Base-by-base conservation (phyloP, 1,140 invertebrate genomes). In the Drosophila melanica region DNA sequence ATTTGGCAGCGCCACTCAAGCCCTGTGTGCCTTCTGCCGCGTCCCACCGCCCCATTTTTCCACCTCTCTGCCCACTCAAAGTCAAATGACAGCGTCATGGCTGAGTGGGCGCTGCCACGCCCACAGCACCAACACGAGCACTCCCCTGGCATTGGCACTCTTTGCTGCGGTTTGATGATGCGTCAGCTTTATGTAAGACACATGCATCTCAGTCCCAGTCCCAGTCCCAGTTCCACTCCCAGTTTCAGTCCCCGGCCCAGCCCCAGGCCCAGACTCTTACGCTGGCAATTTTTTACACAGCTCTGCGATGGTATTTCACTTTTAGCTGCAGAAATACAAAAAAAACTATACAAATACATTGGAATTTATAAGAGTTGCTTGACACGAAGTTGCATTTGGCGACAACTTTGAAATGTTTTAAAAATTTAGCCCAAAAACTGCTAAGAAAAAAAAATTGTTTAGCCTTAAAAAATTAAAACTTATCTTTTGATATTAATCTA, bases 161-260 rank as follows among this genome's bases (percentile, higher is more conserved):
- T 66, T 57, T 63, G 35, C 37, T 75, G 72, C 54, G 58, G 72
- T 59, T 71, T 57, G 53, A 73, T 78, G 82, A 82, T 89, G 82
- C 84, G 82, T 89, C 82, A 87, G 84, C 82, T 89, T 86, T 86
- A 87, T 82, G 66, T 87, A 87, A 89, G 79, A 86, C 70, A 77
- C 69, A 68, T 81, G 35, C 42, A 33, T 41, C 3, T n/a, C 18
- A 12, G 47, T 11, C 39, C 51, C 47, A 47, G 6, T 37, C 23
- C 4, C 54, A 5, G 9, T 10, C 14, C 11, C 58, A n/a, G 12
- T 10, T 48, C 10, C 48, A 48, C 12, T 47, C 39, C 23, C 18
- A 23, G 20, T 23, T 23, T 23, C 20, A 23, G 20, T 23, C 20
- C 20, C 20, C 12, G 18, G 10, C 30, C 30, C 30, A 4, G 3